Conservation (phyloP, 2,113 vertebrate species). For the Ochotona curzoniae region DNA sequence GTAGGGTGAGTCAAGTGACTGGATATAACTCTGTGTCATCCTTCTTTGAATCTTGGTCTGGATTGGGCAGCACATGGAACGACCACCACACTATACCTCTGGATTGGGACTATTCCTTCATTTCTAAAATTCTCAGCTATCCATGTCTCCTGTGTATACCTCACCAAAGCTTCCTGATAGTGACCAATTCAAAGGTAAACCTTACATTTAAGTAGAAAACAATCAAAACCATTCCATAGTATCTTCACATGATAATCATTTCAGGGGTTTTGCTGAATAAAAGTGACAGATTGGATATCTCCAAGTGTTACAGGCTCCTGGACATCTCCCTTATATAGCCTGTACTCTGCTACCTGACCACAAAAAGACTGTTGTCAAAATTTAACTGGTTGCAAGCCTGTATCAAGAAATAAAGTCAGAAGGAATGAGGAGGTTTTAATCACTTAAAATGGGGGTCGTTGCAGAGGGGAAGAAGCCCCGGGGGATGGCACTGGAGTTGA, state of each 20-base stretch:
- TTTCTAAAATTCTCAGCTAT: neutral
- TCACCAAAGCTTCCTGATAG: neutral
- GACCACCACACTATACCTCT: no score
- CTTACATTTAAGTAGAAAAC: neutral
- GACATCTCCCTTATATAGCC: neutral
- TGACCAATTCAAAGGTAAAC: neutral
- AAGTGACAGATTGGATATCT: no score
- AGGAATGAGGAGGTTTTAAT: neutral
- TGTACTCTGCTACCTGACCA: neutral
- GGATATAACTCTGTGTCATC: neutral
- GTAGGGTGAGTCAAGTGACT: neutral
- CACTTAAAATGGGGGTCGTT: neutral
- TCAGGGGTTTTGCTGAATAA: neutral
- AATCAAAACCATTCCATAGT: neutral
- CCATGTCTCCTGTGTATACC: neutral
- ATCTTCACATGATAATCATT: accelerated
- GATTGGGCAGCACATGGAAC: no score
- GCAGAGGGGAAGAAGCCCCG: accelerated
- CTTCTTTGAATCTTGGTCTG: neutral
- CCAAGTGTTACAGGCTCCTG: neutral
- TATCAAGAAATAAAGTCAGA: neutral
- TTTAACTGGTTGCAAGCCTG: neutral
- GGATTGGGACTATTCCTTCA: no score
- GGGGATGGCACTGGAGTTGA: accelerated
- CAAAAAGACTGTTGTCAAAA: neutral